A percentile compares a stretch with the other conserved stretches of the same genome.
These are phyloP conservation scores for Tenthredo livida DNA, from an alignment of 2,888 invertebrate species.

Conservation along the genomic window DNA sequence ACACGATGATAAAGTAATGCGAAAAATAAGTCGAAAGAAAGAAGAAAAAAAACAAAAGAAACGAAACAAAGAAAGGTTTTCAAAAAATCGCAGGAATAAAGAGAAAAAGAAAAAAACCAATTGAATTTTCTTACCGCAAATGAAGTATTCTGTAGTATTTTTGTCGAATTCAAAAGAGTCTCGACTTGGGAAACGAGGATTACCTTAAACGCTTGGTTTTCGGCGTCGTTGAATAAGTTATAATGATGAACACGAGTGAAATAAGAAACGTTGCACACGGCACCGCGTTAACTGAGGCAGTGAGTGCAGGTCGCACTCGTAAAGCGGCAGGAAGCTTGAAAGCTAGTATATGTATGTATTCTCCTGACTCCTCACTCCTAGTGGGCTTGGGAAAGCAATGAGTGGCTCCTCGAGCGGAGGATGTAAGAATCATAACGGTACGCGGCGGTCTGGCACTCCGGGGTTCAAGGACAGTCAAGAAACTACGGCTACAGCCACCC, in stretches of 20 bases:
- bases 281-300: constrained; percentile 33
- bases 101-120: background rate
- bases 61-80: background rate
- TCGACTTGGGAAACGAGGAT: background rate
- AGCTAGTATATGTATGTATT: background rate
- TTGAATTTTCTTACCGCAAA: background rate
- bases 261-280: constrained; percentile 32
- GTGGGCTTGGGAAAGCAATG: constrained; percentile 62
- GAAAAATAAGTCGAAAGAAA: background rate
- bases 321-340: constrained; percentile 36
- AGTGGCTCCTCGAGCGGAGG: constrained; percentile 69
- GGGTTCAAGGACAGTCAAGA: constrained; percentile 74
- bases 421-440: constrained; percentile 75
- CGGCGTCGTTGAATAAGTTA: background rate
- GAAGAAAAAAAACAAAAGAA: background rate
- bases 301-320: constrained; percentile 10
- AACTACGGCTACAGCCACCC: constrained; percentile 59
- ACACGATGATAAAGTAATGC: no score
- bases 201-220: background rate
- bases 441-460: constrained; percentile 64
- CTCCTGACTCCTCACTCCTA: constrained; percentile 44
- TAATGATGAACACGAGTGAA: background rate
- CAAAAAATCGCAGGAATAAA: background rate
- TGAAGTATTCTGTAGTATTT: background rate
- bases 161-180: background rate